These are phyloP conservation scores for Tympanoctomys barrerae DNA, from an alignment of 2,797 vertebrate species.

Conservation along the genomic window DNA sequence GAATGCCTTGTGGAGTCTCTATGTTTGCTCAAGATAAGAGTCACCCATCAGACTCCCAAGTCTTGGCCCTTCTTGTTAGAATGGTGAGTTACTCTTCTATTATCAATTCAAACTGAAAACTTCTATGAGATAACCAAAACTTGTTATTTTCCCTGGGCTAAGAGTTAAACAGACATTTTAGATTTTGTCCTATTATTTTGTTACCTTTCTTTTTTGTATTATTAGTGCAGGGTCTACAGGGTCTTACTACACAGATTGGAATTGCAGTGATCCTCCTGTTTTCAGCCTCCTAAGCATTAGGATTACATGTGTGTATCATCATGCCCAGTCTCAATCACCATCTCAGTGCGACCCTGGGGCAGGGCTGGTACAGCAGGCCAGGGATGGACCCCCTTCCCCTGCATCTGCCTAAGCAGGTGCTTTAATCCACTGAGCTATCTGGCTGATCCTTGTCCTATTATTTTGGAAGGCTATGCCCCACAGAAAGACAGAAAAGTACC, in stretches of 20 bases:
- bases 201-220: too few species aligned
- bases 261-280: too few species aligned
- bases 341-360: too few species aligned
- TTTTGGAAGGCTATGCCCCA: neutral
- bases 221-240: too few species aligned
- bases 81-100: neutral
- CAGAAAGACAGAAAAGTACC: neutral
- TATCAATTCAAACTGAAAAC: slow-evolving; percentile 25
- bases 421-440: too few species aligned
- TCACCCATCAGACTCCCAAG: neutral
- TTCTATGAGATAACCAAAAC: neutral
- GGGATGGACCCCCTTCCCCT: too few species aligned
- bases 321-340: too few species aligned
- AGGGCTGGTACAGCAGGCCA: too few species aligned
- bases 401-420: too few species aligned
- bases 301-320: too few species aligned
- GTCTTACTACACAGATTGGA: too few species aligned
- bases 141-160: neutral
- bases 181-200: neutral
- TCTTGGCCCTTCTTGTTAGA: neutral
- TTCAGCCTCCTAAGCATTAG: too few species aligned
- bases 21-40: neutral
- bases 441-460: neutral
- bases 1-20: neutral
- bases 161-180: neutral